Base-by-base conservation (phyloP, 64 coral and sea anemone species). In the Platygyra sinensis region DNA sequence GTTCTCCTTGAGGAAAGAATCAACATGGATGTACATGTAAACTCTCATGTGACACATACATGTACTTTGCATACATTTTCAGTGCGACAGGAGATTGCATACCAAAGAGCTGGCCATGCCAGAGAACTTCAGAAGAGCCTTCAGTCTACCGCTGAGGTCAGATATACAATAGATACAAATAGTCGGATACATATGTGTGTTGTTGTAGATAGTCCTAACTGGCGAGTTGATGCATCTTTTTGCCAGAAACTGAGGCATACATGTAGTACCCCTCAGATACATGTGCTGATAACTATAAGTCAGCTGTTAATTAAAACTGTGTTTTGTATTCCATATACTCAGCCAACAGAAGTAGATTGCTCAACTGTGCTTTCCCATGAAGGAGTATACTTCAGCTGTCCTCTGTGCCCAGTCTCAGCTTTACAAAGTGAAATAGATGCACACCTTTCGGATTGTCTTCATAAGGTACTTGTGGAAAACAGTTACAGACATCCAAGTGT, bases 321-420 rank as follows among this genome's bases (percentile, higher is more conserved):
- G 24, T 52, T 33, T 79, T 3, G 74, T 42, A 67, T n/a, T 74
- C 76, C 62, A 60, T 30, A 28, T 62, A 4, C 55, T 9, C 76
- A 93, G 91, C 74, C 83, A 79, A 67, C 84, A 10, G 60, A 94
- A 19, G 16, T 87, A n/a, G 95, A 97, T 62, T 81, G 81, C 38
- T 86, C 95, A 57, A 89, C 95, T 52, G 82, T 86, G 25, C 29
- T 88, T 29, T 46, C n/a, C 93, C 82, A 87, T 17, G 90, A 89
- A 62, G 96, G 96, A 62, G 67, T 98, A 1, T 98, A 90, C 60
- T 95, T 98, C 27, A 90, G 39, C 28, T 98, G 96, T 60, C 90
- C 96, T 32, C 33, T 98, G 2, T 98, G 96, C 38, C 77, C 90
- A 69, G 31, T 60, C 1, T 83, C 72, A 86, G n/a, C 61, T 42